Evolutionary conservation across 1,140 invertebrate genomes (phyloP).

Genomic region (Monochamus saltuarius): DNA sequence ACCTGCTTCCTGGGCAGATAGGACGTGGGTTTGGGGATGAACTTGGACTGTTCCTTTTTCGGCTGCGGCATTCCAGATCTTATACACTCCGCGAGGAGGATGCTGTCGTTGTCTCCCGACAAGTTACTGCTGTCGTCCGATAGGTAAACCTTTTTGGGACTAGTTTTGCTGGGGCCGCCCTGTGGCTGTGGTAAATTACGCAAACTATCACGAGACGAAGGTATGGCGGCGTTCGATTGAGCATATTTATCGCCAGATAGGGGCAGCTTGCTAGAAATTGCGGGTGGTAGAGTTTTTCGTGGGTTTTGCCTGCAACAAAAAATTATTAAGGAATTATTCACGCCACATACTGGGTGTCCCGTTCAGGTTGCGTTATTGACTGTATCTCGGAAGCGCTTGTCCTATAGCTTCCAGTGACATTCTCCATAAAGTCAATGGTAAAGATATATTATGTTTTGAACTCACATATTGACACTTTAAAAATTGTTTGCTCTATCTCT

Average conservation of each 20-base stretch:
- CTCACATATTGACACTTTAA: too few species aligned
- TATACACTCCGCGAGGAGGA: conserved; percentile 77
- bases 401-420: too few species aligned
- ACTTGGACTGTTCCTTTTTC: conserved; percentile 24
- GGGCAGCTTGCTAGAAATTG: conserved; percentile 33
- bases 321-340: too few species aligned
- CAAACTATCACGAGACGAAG: background rate
- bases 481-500: too few species aligned
- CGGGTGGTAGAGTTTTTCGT: conserved; percentile 20
- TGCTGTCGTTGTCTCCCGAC: conserved; percentile 64
- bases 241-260: conserved; percentile 26
- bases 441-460: too few species aligned
- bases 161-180: conserved; percentile 57
- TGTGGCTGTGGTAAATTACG: background rate
- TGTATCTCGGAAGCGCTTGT: too few species aligned
- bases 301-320: conserved; percentile 18
- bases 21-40: background rate
- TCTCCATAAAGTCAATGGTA: too few species aligned
- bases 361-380: too few species aligned
- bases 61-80: conserved; percentile 72
- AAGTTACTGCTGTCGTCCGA: conserved; percentile 64
- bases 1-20: conserved; percentile 9
- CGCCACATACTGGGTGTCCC: too few species aligned
- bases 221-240: background rate
- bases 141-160: conserved; percentile 43